Percentiles rank a stretch among this genome's conserved stretches.
These are phyloP conservation scores for Thereva unica DNA, from an alignment of 2,888 invertebrate species.

Conservation along the genomic window DNA sequence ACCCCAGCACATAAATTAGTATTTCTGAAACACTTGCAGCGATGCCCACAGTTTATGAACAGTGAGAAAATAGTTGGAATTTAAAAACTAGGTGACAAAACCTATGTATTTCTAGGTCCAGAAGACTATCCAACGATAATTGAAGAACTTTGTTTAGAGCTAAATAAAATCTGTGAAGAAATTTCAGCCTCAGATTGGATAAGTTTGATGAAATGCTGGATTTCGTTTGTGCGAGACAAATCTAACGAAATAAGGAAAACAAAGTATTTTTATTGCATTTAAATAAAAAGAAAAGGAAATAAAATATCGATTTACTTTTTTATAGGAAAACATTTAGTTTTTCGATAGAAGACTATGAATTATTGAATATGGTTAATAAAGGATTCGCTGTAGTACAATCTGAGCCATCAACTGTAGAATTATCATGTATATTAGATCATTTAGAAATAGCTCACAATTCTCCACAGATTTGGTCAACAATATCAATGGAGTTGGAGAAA, in stretches of 20 bases:
- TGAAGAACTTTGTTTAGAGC: slow-evolving; percentile 21
- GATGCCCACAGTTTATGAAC: slow-evolving; percentile 34
- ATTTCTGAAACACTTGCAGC: slow-evolving; percentile 37
- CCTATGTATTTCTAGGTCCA: slow-evolving; percentile 28
- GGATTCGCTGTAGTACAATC: background rate
- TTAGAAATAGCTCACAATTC: slow-evolving; percentile 39
- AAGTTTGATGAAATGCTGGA: slow-evolving; percentile 36
- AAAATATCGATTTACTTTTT: background rate
- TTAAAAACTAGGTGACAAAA: slow-evolving; percentile 5
- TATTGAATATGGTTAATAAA: slow-evolving; percentile 35
- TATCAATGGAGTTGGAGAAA: slow-evolving; percentile 37
- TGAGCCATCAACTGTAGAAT: slow-evolving; percentile 33
- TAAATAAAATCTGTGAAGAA: slow-evolving; percentile 30
- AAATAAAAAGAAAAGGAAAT: background rate
- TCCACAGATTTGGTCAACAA: slow-evolving; percentile 40
- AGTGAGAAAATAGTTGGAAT: slow-evolving; percentile 18
- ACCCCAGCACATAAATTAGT: slow-evolving; percentile 35
- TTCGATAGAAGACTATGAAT: slow-evolving; percentile 38
- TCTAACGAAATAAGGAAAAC: slow-evolving; percentile 21
- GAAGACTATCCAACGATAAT: slow-evolving; percentile 35
- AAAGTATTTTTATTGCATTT: background rate
- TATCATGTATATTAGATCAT: slow-evolving; percentile 41
- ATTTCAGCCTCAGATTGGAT: slow-evolving; percentile 26
- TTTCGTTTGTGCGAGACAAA: slow-evolving; percentile 19
- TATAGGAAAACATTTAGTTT: slow-evolving; percentile 24